Evolutionary conservation across 2,113 vertebrate genomes (phyloP).

Genomic region (Lycaon pictus): DNA sequence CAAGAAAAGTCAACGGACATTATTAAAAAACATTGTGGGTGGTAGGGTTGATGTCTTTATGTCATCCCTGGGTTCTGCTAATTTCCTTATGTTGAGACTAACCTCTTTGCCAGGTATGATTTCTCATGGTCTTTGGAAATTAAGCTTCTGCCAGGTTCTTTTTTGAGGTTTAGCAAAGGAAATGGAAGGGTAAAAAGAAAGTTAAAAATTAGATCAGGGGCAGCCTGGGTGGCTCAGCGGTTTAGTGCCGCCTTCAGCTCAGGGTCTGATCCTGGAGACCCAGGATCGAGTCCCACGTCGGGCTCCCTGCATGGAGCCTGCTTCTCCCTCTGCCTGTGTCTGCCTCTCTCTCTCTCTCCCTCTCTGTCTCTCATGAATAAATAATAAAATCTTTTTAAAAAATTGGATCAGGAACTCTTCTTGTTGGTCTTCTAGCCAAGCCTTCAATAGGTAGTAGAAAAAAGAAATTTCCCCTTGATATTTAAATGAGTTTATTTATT

Average conservation of each 20-base stretch:
- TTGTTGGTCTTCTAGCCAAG: not conserved
- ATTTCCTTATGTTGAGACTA: not conserved
- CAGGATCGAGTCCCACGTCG: too few relatives aligned
- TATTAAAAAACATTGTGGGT: not conserved
- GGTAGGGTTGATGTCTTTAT: not conserved
- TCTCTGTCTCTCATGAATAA: too few relatives aligned
- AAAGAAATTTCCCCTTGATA: conserved; percentile 1
- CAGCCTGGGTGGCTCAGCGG: too few relatives aligned
- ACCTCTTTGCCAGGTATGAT: not conserved
- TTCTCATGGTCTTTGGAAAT: not conserved
- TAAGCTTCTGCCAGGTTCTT: not conserved
- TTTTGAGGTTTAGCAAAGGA: conserved; percentile 47
- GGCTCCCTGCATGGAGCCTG: too few relatives aligned
- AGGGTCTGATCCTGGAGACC: too few relatives aligned
- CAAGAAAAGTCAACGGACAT: not conserved
- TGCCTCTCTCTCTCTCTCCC: too few relatives aligned
- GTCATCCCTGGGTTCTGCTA: not conserved
- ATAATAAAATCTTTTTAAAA: not conserved
- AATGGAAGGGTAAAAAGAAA: conserved; percentile 26
- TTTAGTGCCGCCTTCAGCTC: too few relatives aligned
- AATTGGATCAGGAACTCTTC: not conserved
- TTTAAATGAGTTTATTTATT: conserved; percentile 30
- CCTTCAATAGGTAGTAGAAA: not conserved
- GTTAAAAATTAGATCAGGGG: not conserved
- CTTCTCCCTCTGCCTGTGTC: too few relatives aligned